Base-by-base conservation (phyloP, 2,888 invertebrate species). In the Spilarctia lutea region DNA sequence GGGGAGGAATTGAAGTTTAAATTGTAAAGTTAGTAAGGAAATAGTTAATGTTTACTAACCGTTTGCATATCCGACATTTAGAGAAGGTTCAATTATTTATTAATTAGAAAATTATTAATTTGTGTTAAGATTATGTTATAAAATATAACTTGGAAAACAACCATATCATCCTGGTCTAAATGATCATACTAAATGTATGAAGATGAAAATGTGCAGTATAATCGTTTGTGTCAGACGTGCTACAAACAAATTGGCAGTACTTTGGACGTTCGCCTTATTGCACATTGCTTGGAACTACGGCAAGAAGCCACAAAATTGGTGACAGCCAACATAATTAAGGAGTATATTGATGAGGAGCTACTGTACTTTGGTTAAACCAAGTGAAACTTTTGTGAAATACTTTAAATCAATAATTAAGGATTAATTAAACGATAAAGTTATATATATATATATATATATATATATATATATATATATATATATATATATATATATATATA, bases 201-300 rank as follows among this genome's bases (percentile, higher is more conserved):
- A 74, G 77, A 76, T 79, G 77, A 77, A 80, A 83, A 82, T 75
- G 70, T 80, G 75, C 73, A 80, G 71, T 69, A 77, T 71, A 75
- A 75, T 76, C 75, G 68, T 73, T 84, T 84, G 74, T 75, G 81
- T 77, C 82, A 79, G 84, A 84, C 84, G 72, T 74, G 71, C 56
- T 73, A 69, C 35, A 82, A 75, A 83, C 83, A 83, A 83, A 83
- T 84, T 78, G 77, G 82, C 71, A 75, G 75, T 71, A 75, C 68
- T 84, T 75, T 70, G 45, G 72, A 74, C 76, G 76, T 80, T 78
- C 68, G 68, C 81, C 75, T 73, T 81, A 80, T 74, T 85, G 76
- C 75, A 78, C 79, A 80, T 81, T 81, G 83, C 85, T 83, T n/a
- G 70, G 65, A 83, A 81, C 85, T 79, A 70, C 74, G 74, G 74